Conservation (phyloP, 2,113 vertebrate species). For the Callorhinus ursinus region DNA sequence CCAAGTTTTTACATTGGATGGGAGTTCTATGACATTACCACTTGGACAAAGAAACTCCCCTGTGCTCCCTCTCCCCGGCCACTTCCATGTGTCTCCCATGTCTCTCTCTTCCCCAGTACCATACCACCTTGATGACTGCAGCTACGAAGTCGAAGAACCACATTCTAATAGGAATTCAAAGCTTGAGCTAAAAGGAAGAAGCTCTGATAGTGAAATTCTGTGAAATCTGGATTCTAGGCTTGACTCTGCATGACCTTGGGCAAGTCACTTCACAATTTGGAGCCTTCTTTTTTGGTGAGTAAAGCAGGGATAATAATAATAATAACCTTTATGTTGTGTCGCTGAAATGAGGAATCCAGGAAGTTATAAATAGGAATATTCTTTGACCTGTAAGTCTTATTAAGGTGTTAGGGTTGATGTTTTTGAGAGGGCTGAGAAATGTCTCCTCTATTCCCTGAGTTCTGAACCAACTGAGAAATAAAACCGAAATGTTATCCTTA, state of each 20-base stretch:
- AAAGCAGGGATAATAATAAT: not conserved
- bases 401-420: not conserved
- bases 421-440: not conserved
- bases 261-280: not conserved
- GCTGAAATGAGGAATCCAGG: not conserved
- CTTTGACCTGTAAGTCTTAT: not conserved
- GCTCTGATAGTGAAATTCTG: not conserved
- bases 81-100: not conserved
- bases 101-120: not conserved
- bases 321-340: not conserved
- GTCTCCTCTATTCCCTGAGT: not conserved
- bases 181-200: not conserved
- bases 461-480: not conserved
- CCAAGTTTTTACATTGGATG: no score
- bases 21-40: not conserved
- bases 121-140: fast-evolving
- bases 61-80: fast-evolving
- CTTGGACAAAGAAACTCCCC: not conserved
- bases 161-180: not conserved
- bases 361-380: not conserved
- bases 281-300: not conserved
- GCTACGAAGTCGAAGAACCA: not conserved
- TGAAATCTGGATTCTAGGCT: not conserved
- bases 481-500: not conserved
- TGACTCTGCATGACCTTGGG: not conserved